Evolutionary conservation across 1,140 invertebrate genomes (phyloP), one percentile per base, ranked within the genome.

Genomic region (Zaprionus davidi): DNA sequence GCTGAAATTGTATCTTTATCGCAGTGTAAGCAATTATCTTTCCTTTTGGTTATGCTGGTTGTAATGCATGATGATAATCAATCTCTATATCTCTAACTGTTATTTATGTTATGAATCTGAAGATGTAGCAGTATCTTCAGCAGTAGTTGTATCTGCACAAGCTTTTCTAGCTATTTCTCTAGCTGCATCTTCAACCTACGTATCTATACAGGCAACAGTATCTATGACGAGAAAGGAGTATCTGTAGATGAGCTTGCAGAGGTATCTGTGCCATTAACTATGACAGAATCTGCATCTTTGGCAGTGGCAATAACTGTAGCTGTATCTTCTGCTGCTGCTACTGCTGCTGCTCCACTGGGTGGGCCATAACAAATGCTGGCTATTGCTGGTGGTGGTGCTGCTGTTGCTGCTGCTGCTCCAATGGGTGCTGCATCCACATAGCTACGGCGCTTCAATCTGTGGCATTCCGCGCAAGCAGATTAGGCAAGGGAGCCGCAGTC

Each of bases 391-490:
- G 38, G 5, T 41, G 38, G 2, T 38, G 36, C 9, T 46, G 41
- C 13, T 15, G 13, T 24, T 41, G 38, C 13, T n/a, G 41, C 5
- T n/a, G 41, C 41, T 44, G 41, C 41, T 44, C 34, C 12, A 36
- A 36, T 36, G 34, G n/a, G 63, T 64, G 49, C 12, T 64, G 60
- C 66, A 38, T 44, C 44, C 51, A 71, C 51, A 75, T 79, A 67
- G 66, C 78, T 74, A 63, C 69, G 77, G 76, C 71, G 64, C 53
- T 46, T 17, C 72, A 86, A 86, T 86, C 83, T 87, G 83, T 79
- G 80, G 83, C 84, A 88, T 87, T 84, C 84, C 84, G 78, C 84
- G 49, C 74, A 71, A 81, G 84, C 87, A 78, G 82, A 87, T 87
- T 78, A 84, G 87, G 69, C 73, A 69, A 69, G 71, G 31, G 70